phyloP scores from a whole-genome alignment of 2,113 vertebrate species.

The Odobenus rosmarus region DNA sequence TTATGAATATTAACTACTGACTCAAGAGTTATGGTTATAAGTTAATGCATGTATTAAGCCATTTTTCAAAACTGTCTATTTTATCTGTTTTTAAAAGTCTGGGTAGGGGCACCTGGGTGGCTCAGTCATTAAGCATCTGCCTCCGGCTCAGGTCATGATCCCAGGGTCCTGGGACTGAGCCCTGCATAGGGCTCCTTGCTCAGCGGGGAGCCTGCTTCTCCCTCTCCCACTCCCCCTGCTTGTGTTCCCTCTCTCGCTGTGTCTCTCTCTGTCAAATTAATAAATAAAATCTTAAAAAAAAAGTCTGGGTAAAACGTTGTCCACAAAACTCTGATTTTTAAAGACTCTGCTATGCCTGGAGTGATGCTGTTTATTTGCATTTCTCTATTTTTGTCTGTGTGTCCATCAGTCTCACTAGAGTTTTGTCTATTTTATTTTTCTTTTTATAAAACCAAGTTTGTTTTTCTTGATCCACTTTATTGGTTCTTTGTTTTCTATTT shows the following conservation, averaged over 20 bases:
- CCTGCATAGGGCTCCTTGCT: no score
- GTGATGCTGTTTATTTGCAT: neutral
- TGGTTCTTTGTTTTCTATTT: slow-evolving; percentile 27
- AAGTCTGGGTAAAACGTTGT: neutral
- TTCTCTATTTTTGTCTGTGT: neutral
- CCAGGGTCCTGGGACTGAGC: no score
- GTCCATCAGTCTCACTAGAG: neutral
- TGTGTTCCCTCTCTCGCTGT: no score
- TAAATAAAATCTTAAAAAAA: no score
- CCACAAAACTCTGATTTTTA: neutral
- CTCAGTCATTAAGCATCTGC: no score
- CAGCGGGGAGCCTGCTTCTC: no score
- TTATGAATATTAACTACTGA: neutral
- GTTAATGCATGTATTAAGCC: neutral
- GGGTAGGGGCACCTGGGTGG: no score
- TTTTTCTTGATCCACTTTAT: neutral
- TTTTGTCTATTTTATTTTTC: neutral
- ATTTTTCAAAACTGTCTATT: slow-evolving; percentile 21
- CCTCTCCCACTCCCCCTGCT: no score
- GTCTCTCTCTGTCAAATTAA: no score
- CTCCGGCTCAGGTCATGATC: no score
- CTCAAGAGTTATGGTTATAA: slow-evolving; percentile 3
- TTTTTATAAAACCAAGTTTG: slow-evolving; percentile 5
- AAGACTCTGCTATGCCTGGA: neutral
- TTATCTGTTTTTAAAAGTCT: neutral